Conservation (phyloP, 1,140 invertebrate species). For the Drosophila pruinosa region DNA sequence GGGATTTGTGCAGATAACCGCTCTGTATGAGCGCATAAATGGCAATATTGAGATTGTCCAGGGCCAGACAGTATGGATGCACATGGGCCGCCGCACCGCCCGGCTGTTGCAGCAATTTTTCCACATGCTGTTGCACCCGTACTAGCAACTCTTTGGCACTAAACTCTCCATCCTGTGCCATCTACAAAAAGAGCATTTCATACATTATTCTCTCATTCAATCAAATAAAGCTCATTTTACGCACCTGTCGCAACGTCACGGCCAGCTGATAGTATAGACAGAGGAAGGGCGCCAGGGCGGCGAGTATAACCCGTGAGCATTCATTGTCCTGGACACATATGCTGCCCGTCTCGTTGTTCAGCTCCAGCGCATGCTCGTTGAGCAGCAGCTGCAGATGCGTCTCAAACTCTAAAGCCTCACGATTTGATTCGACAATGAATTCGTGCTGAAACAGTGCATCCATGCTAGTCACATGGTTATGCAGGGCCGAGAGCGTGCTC, state of each 20-base stretch:
- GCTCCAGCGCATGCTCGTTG: slow-evolving; percentile 47
- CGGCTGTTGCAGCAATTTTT: slow-evolving; percentile 76
- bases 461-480: slow-evolving; percentile 57
- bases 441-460: slow-evolving; percentile 77
- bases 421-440: slow-evolving; percentile 78
- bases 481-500: slow-evolving; percentile 44
- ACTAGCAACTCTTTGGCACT: slow-evolving; percentile 83
- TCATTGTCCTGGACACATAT: slow-evolving; percentile 68
- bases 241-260: slow-evolving; percentile 66
- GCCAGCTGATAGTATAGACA: slow-evolving; percentile 75
- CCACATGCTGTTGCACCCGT: slow-evolving; percentile 84
- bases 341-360: slow-evolving; percentile 33
- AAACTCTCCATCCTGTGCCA: slow-evolving; percentile 54
- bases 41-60: slow-evolving; percentile 84
- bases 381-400: slow-evolving; percentile 58
- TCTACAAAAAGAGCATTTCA: slow-evolving; percentile 55
- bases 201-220: not conserved
- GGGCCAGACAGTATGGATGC: slow-evolving; percentile 86
- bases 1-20: slow-evolving; percentile 56
- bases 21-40: slow-evolving; percentile 68
- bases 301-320: slow-evolving; percentile 61
- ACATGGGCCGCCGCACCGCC: slow-evolving; percentile 69
- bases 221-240: not conserved
- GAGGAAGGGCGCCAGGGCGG: slow-evolving; percentile 70
- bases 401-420: slow-evolving; percentile 74